Conservation (phyloP, 2,888 invertebrate species). For the Eilema depressum region DNA sequence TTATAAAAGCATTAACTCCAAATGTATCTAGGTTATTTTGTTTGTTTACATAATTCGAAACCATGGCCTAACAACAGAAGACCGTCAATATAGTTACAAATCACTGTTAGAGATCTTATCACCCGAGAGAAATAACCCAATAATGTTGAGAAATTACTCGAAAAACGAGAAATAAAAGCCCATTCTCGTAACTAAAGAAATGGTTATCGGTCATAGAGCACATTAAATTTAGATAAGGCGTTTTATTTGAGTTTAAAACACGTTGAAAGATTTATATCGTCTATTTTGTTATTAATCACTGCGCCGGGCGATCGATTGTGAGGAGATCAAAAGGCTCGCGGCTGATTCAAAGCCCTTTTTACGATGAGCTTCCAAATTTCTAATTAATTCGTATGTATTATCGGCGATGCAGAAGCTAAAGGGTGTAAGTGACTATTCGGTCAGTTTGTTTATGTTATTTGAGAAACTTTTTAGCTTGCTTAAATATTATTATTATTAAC, state of each 20-base stretch:
- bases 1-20: not conserved
- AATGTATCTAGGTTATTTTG: constrained; percentile 41
- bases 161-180: constrained; percentile 31
- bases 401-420: not conserved
- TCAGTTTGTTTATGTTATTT: too few relatives aligned
- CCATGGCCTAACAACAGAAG: constrained; percentile 26
- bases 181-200: constrained; percentile 26
- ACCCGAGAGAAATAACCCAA: constrained; percentile 38
- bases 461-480: too few relatives aligned
- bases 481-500: too few relatives aligned
- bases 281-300: constrained; percentile 45
- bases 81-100: constrained; percentile 34
- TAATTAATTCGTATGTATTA: constrained; percentile 64
- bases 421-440: not conserved
- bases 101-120: constrained; percentile 35
- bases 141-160: constrained; percentile 37
- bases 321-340: constrained; percentile 57
- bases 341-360: constrained; percentile 51
- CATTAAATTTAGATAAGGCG: constrained; percentile 57
- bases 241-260: constrained; percentile 62
- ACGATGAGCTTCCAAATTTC: constrained; percentile 58
- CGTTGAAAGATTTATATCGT: constrained; percentile 60
- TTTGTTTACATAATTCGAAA: constrained; percentile 33
- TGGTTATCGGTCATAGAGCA: constrained; percentile 37
- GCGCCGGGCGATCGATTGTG: constrained; percentile 37